phyloP scores from a whole-genome alignment of 2,797 vertebrate genomes.

The Anomalospiza imberbis region DNA sequence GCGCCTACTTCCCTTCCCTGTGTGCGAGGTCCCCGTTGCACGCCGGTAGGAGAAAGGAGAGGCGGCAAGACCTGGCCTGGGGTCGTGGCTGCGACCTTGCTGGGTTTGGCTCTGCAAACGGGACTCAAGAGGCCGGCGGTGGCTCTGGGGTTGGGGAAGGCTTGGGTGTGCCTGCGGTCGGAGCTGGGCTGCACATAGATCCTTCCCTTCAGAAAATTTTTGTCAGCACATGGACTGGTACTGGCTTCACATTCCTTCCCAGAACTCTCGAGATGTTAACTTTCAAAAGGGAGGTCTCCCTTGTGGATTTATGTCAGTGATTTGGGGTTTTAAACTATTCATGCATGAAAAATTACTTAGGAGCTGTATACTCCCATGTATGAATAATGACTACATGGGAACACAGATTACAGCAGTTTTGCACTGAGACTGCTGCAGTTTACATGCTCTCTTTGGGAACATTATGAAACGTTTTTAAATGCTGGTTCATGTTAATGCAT shows the following conservation, averaged over 20 bases:
- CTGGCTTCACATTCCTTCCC: not conserved
- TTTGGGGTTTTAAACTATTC: constrained; percentile 38
- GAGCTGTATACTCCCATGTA: constrained; percentile 8
- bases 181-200: not conserved
- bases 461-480: constrained; percentile 48
- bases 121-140: rapidly evolving
- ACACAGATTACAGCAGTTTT: constrained; percentile 8
- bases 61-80: not conserved
- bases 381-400: not conserved
- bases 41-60: not conserved
- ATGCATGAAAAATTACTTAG: constrained; percentile 52
- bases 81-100: not conserved
- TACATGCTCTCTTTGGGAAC: constrained; percentile 27
- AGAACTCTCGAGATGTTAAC: not conserved
- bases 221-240: not conserved
- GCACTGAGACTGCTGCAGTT: constrained; percentile 6
- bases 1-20: not conserved
- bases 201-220: not conserved
- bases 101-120: not conserved
- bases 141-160: not conserved
- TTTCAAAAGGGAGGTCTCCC: not conserved
- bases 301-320: constrained; percentile 1
- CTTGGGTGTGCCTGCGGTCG: rapidly evolving
- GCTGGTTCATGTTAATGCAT: not conserved
- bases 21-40: not conserved